phyloP scores from a whole-genome alignment of 2,113 vertebrate genomes.

The Gobius niger region DNA sequence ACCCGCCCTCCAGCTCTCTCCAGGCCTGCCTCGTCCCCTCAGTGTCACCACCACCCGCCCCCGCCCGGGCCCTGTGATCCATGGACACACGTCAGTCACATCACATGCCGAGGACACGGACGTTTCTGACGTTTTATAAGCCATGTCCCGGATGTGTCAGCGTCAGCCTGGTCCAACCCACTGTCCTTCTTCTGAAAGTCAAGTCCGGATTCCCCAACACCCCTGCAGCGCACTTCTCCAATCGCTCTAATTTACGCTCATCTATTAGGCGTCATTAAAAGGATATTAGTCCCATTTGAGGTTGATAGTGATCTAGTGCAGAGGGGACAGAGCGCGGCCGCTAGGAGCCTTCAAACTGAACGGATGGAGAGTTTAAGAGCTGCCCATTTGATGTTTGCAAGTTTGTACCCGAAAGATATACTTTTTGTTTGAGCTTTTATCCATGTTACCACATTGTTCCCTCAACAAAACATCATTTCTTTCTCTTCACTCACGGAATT shows the following conservation, averaged over 20 bases:
- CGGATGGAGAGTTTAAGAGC: constrained; percentile 34
- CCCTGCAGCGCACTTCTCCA: neutral
- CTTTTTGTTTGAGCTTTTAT: too few species aligned
- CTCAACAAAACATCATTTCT: too few species aligned
- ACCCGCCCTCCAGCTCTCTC: neutral
- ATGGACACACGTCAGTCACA: constrained; percentile 35
- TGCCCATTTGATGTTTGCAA: neutral
- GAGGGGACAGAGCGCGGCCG: neutral
- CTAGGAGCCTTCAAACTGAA: constrained; percentile 9
- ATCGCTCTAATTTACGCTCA: neutral
- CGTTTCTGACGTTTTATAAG: constrained; percentile 57
- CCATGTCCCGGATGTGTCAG: constrained; percentile 15
- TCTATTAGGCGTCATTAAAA: neutral
- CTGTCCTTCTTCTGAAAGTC: constrained; percentile 33
- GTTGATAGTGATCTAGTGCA: neutral
- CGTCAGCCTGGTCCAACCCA: constrained; percentile 17
- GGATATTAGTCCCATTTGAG: neutral
- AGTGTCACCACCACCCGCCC: constrained; percentile 40
- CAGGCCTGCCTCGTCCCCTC: constrained; percentile 23
- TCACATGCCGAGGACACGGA: constrained; percentile 46
- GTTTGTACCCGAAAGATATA: too few species aligned
- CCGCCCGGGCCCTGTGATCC: constrained; percentile 45
- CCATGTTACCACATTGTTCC: too few species aligned
- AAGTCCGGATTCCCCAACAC: neutral
- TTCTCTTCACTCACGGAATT: too few species aligned